Evolutionary conservation across 2,113 vertebrate genomes (phyloP).

Genomic region (Grammomys surdaster): DNA sequence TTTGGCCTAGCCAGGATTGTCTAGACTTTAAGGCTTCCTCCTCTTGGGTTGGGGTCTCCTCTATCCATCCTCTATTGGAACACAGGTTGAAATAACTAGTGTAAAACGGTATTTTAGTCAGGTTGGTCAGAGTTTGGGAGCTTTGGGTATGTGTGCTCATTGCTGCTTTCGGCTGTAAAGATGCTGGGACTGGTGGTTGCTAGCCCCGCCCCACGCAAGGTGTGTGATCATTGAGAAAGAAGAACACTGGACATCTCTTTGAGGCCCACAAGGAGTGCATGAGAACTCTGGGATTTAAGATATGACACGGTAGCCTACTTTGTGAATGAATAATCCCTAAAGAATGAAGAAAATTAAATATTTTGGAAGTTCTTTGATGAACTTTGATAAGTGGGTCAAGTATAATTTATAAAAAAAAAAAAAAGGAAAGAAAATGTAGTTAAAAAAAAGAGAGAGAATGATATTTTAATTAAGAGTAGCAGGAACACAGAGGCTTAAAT

Average conservation of each 20-base stretch:
- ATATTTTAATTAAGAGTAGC: not conserved
- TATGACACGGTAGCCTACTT: constrained; percentile 85
- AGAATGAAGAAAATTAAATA: constrained; percentile 81
- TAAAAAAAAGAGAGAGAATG: no score
- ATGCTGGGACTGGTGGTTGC: constrained; percentile 84
- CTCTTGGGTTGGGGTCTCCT: not conserved
- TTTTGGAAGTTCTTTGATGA: constrained; percentile 80
- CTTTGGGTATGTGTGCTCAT: fast-evolving
- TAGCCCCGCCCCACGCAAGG: constrained; percentile 83
- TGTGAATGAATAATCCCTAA: constrained; percentile 79
- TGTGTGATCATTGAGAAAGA: constrained; percentile 94
- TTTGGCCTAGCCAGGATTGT: not conserved
- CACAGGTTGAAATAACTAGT: not conserved
- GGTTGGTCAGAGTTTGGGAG: fast-evolving
- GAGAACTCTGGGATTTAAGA: constrained; percentile 97
- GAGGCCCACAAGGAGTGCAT: constrained; percentile 95
- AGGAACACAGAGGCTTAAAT: not conserved
- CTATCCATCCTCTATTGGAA: not conserved
- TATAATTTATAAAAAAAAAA: constrained; percentile 77
- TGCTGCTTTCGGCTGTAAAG: not conserved
- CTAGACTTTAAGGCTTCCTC: not conserved
- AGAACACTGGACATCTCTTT: constrained; percentile 93
- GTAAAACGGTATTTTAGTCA: not conserved
- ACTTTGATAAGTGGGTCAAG: constrained; percentile 71
- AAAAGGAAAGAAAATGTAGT: constrained; percentile 27